phyloP scores from a whole-genome alignment of 2,888 invertebrate species.

The Gortyna flavago region DNA sequence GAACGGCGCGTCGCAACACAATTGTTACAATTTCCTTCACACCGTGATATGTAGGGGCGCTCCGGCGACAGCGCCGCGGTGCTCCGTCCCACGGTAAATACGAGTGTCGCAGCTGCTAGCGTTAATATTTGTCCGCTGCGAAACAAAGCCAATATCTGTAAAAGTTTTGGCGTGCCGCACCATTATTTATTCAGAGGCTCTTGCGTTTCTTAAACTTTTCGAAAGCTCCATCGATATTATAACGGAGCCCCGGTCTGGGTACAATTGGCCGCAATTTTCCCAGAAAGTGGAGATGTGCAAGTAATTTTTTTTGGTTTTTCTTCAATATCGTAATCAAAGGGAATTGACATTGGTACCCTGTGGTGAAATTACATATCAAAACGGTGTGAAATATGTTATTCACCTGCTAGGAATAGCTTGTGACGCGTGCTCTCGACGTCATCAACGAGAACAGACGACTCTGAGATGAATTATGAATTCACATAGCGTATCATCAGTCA shows the following conservation, averaged over 20 bases:
- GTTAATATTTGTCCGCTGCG: conserved; percentile 79
- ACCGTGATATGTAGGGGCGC: conserved; percentile 41
- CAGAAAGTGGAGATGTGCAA: conserved; percentile 66
- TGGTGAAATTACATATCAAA: conserved; percentile 38
- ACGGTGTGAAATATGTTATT: conserved; percentile 23
- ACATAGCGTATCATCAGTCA: conserved; percentile 57
- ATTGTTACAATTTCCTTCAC: conserved; percentile 47
- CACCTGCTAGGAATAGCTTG: conserved; percentile 20
- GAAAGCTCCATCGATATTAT: conserved; percentile 74
- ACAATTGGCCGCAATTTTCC: conserved; percentile 75
- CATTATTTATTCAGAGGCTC: conserved; percentile 85
- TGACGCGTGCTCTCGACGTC: conserved; percentile 37
- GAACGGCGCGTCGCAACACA: conserved; percentile 15
- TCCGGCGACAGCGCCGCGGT: background rate
- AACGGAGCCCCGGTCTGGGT: conserved; percentile 63
- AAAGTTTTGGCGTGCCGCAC: conserved; percentile 78
- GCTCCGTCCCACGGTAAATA: conserved; percentile 53
- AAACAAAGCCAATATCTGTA: conserved; percentile 85
- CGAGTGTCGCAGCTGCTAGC: conserved; percentile 78
- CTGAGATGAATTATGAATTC: conserved; percentile 60
- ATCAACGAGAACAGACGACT: conserved; percentile 50
- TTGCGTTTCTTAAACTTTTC: conserved; percentile 79
- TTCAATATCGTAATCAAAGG: conserved; percentile 48
- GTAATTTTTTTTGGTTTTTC: conserved; percentile 66
- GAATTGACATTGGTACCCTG: conserved; percentile 4